Conservation (phyloP, 2,113 vertebrate genomes). For the Megaleporinus macrocephalus region DNA sequence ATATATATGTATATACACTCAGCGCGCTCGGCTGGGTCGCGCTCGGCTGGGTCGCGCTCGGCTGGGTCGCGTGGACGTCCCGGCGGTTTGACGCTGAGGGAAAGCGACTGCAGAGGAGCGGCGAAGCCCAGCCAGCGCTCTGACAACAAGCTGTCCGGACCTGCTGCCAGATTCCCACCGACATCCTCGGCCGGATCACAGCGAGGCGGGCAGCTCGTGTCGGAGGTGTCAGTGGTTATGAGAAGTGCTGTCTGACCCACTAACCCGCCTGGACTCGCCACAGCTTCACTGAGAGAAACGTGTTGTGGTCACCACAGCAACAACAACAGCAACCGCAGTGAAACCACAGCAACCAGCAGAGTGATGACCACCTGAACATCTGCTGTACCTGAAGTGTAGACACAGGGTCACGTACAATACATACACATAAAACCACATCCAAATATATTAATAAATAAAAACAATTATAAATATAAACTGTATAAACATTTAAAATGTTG, state of each 20-base stretch:
- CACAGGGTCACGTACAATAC: too few species aligned
- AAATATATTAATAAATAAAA: too few species aligned
- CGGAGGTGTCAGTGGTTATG: constrained; percentile 1
- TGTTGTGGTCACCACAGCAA: not conserved
- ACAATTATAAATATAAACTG: too few species aligned
- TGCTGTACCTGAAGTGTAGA: too few species aligned
- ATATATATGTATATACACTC: too few species aligned
- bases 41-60: not conserved
- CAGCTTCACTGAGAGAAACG: not conserved
- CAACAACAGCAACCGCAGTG: not conserved
- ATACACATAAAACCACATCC: too few species aligned
- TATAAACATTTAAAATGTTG: too few species aligned
- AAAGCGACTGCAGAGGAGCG: constrained; percentile 50
- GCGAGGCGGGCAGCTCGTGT: not conserved
- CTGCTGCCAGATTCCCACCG: constrained; percentile 25
- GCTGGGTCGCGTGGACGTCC: not conserved
- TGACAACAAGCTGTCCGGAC: constrained; percentile 52
- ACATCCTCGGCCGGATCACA: constrained; percentile 39
- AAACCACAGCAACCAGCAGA: too few species aligned
- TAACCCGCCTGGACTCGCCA: not conserved
- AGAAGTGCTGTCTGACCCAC: not conserved
- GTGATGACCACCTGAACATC: too few species aligned
- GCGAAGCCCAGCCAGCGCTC: constrained; percentile 37
- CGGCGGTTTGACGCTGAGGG: constrained; percentile 8
- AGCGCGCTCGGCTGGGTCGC: not conserved